Conservation (phyloP, 2,888 invertebrate species). For the Lycocerus yunnanus region DNA sequence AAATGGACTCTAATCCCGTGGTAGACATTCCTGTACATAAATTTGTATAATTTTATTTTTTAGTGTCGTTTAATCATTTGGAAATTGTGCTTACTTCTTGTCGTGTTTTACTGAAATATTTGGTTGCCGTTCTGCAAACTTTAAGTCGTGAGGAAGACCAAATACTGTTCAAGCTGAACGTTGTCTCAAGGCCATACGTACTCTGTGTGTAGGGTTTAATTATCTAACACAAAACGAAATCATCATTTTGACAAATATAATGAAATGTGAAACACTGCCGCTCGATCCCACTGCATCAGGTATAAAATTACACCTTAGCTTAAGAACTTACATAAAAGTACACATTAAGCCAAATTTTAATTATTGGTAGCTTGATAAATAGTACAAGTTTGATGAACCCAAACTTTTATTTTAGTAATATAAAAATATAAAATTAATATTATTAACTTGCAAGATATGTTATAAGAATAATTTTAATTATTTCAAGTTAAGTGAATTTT, state of each 20-base stretch:
- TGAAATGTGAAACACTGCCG: constrained; percentile 72
- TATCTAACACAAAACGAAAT: constrained; percentile 77
- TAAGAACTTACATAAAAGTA: neutral
- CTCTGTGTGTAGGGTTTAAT: constrained; percentile 72
- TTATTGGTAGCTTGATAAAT: too few relatives aligned
- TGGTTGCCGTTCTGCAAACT: constrained; percentile 55
- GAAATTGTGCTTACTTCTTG: constrained; percentile 71
- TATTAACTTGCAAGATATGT: too few relatives aligned
- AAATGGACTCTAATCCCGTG: too few relatives aligned
- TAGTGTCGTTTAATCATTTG: constrained; percentile 72
- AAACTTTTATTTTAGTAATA: too few relatives aligned
- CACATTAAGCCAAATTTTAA: too few relatives aligned
- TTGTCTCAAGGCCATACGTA: constrained; percentile 68
- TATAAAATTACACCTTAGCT: constrained; percentile 24
- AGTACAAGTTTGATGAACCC: too few relatives aligned
- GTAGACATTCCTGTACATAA: neutral
- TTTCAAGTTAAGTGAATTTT: too few relatives aligned
- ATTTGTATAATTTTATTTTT: constrained; percentile 24
- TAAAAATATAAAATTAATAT: too few relatives aligned
- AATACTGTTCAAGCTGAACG: constrained; percentile 58
- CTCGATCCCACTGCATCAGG: constrained; percentile 56
- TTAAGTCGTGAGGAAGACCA: constrained; percentile 46
- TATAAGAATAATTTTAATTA: too few relatives aligned
- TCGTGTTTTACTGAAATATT: constrained; percentile 68
- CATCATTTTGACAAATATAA: constrained; percentile 72